phyloP scores from a whole-genome alignment of 2,888 invertebrate species.

The Eupelmus urozonus region DNA sequence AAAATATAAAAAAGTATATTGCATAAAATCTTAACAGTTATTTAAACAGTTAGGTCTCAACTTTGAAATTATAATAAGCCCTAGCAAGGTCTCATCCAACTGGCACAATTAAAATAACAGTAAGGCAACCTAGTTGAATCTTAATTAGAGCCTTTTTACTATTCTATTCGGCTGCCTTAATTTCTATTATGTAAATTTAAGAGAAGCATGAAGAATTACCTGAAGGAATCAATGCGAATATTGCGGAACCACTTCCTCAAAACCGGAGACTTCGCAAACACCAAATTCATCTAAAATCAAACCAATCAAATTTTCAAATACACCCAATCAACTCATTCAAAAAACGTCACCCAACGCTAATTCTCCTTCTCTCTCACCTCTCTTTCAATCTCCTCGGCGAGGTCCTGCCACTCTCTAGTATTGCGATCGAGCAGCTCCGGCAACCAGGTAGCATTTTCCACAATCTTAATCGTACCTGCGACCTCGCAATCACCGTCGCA shows the following conservation, averaged over 20 bases:
- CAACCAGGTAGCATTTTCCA: conserved; percentile 87
- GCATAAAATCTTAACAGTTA: no score
- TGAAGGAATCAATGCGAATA: conserved; percentile 91
- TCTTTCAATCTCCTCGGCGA: conserved; percentile 88
- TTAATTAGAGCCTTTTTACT: no score
- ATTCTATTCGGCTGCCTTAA: no score
- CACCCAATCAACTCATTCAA: no score
- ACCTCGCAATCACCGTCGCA: conserved; percentile 89
- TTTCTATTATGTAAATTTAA: conserved; percentile 19
- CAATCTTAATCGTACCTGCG: conserved; percentile 90
- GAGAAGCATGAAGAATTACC: conserved; percentile 72
- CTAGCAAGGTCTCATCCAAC: no score
- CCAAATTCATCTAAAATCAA: conserved; percentile 83
- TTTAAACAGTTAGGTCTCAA: not conserved
- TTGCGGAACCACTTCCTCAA: conserved; percentile 91
- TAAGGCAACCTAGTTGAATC: no score
- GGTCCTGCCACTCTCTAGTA: conserved; percentile 90
- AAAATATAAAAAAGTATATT: no score
- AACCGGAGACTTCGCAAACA: conserved; percentile 86
- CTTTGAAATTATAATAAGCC: not conserved
- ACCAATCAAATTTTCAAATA: not conserved
- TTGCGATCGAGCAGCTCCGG: conserved; percentile 92
- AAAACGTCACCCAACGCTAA: no score
- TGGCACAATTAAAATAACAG: no score
- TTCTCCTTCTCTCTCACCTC: no score